A percentile compares a stretch with the other conserved stretches of the same genome.
These are phyloP conservation scores for Urocitellus parryii DNA, from an alignment of 2,113 vertebrate species.

Conservation along the genomic window DNA sequence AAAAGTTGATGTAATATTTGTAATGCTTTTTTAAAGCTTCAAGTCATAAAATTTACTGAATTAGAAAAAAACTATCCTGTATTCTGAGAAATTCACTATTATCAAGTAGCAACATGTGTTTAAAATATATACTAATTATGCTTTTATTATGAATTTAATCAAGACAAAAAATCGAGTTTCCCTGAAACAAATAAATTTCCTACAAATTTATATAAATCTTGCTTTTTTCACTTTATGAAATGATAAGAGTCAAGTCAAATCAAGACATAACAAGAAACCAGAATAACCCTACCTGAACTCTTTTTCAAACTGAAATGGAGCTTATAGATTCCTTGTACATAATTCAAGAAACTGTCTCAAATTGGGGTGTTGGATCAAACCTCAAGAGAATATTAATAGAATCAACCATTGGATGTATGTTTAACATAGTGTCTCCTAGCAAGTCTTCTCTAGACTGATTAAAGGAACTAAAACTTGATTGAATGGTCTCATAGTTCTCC, in stretches of 20 bases:
- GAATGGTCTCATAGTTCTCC: not conserved
- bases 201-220: not conserved
- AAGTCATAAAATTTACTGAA: not conserved
- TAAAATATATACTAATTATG: not conserved
- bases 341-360: not conserved
- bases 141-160: not conserved
- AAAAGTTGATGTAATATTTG: not conserved
- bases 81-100: not conserved
- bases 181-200: not conserved
- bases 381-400: not conserved
- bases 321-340: not conserved
- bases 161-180: not conserved
- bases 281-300: not conserved
- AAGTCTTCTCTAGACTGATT: not conserved
- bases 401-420: not conserved
- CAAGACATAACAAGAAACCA: not conserved
- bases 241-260: not conserved
- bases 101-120: not conserved
- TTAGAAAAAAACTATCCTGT: not conserved
- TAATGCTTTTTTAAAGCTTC: not conserved
- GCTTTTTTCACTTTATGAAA: not conserved
- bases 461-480: not conserved
- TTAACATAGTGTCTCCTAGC: not conserved
- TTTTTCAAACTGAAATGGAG: not conserved
- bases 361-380: not conserved